Evolutionary conservation across 2,888 invertebrate species (phyloP).

Genomic region (Epinotia bilunana): DNA sequence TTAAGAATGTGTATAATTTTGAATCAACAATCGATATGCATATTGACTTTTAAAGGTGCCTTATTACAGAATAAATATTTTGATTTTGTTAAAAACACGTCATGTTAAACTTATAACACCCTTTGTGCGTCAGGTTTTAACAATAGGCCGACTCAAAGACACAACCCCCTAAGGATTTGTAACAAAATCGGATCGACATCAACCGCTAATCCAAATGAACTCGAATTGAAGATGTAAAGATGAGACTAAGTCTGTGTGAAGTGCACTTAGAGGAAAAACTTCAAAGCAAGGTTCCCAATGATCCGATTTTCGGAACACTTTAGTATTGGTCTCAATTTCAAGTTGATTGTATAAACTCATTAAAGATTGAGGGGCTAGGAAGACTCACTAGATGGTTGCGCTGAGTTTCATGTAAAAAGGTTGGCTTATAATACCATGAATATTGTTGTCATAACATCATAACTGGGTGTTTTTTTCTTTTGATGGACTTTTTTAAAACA

Average conservation of each 20-base stretch:
- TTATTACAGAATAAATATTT: too few species aligned
- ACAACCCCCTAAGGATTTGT: background rate
- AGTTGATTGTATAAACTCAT: slow-evolving; percentile 1
- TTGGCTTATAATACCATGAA: too few species aligned
- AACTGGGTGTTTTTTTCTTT: too few species aligned
- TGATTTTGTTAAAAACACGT: too few species aligned
- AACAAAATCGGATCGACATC: background rate
- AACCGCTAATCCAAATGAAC: slow-evolving; percentile 2
- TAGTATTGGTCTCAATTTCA: background rate
- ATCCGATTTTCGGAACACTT: slow-evolving; percentile 11
- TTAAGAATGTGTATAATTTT: too few species aligned
- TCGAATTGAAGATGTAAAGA: background rate
- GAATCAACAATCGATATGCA: too few species aligned
- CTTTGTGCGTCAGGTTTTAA: too few species aligned
- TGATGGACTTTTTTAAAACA: too few species aligned
- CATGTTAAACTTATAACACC: too few species aligned
- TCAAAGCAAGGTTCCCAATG: slow-evolving; percentile 7
- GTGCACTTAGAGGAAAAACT: slow-evolving; percentile 8
- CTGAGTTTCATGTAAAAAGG: too few species aligned
- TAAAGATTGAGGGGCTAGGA: background rate
- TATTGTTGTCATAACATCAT: too few species aligned
- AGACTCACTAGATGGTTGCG: background rate
- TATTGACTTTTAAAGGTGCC: too few species aligned
- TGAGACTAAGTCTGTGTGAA: background rate
- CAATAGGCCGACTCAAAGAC: background rate